Conservation (phyloP, 2,797 vertebrate species). For the Gobio occitaniae region DNA sequence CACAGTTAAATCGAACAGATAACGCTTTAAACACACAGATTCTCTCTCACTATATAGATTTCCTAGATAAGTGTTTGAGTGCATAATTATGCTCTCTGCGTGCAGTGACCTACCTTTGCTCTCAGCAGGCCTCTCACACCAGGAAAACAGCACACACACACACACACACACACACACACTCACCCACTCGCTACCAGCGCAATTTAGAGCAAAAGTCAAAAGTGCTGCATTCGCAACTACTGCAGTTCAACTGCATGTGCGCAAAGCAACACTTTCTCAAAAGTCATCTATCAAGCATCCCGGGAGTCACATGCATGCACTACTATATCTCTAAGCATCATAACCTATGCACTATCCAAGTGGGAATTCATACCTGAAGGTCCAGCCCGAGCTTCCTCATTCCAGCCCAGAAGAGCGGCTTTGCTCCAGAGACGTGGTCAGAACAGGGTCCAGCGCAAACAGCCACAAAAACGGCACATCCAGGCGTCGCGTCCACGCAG, state of each 20-base stretch:
- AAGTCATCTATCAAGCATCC: constrained; percentile 15
- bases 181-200: constrained; percentile 10
- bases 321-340: background rate
- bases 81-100: constrained; percentile 1
- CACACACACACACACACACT: background rate
- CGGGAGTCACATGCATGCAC: background rate
- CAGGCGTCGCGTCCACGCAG: constrained; percentile 7
- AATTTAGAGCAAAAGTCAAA: constrained; percentile 27
- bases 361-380: constrained; percentile 27
- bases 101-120: constrained; percentile 43
- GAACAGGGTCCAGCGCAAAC: background rate
- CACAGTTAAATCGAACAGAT: background rate
- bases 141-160: constrained; percentile 2
- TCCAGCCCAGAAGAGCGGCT: constrained; percentile 16
- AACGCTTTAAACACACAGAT: background rate
- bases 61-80: constrained; percentile 4
- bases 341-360: background rate
- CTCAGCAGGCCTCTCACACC: constrained; percentile 36
- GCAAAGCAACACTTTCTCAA: constrained; percentile 3
- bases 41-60: background rate
- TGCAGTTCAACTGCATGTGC: constrained; percentile 4
- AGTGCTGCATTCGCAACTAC: constrained; percentile 5
- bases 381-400: constrained; percentile 5
- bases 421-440: background rate
- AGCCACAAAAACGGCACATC: background rate